phyloP scores from a whole-genome alignment of 2,113 vertebrate genomes.

The Amphilophus citrinellus region DNA sequence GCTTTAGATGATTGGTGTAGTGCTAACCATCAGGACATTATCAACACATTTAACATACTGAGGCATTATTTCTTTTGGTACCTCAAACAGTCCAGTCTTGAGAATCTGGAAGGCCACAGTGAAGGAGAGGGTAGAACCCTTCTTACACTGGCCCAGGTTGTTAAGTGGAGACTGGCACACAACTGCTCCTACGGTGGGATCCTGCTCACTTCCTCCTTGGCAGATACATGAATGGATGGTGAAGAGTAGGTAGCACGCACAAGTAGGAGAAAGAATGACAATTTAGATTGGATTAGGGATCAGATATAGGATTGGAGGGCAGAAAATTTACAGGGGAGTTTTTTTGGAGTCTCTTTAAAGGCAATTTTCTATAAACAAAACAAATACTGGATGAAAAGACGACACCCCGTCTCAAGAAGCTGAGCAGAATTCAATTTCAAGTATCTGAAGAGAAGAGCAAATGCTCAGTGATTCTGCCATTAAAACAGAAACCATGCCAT shows the following conservation, averaged over 20 bases:
- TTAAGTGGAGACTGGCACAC: constrained; percentile 73
- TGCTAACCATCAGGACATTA: neutral
- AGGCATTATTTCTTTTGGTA: constrained; percentile 42
- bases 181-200: constrained; percentile 51
- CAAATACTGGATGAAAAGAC: neutral
- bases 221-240: neutral
- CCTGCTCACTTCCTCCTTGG: neutral
- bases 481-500: neutral
- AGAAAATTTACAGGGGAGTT: neutral
- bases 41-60: neutral
- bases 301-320: accelerated
- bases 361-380: neutral
- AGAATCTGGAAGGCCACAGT: constrained; percentile 89
- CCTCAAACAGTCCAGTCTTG: constrained; percentile 88
- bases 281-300: accelerated
- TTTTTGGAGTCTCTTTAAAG: neutral
- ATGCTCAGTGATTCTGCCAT: neutral
- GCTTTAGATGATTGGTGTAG: neutral
- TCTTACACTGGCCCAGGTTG: constrained; percentile 87
- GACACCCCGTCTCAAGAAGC: too few relatives aligned
- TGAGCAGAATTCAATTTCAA: accelerated
- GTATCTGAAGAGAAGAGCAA: neutral
- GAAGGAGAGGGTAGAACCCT: constrained; percentile 87
- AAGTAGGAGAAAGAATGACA: neutral
- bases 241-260: neutral